Conservation (phyloP, 53 echinoderm and acorn worm species). For the Echinarachnius parma region DNA sequence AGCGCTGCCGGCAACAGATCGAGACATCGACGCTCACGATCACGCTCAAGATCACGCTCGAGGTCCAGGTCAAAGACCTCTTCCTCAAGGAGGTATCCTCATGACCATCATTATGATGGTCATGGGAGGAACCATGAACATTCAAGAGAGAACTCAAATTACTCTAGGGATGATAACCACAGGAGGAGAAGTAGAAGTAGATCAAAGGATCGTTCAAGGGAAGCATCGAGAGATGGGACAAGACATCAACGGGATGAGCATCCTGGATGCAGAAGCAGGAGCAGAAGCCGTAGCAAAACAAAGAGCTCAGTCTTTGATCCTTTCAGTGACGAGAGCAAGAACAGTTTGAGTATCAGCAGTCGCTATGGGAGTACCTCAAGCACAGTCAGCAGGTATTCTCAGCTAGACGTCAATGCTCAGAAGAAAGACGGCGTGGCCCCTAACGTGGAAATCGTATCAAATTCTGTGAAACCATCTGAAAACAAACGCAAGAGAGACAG, state of each 20-base stretch:
- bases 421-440: slow-evolving; percentile 6
- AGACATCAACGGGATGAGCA: background rate
- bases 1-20: background rate
- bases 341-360: slow-evolving; percentile 13
- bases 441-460: background rate
- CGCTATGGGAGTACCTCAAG: slow-evolving; percentile 45
- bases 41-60: slow-evolving; percentile 10
- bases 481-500: slow-evolving; percentile 4
- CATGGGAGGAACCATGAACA: background rate
- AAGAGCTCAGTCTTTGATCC: background rate
- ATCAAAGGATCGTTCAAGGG: slow-evolving; percentile 20
- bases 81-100: slow-evolving; percentile 1
- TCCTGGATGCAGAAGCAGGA: slow-evolving; percentile 6
- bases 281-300: slow-evolving; percentile 29
- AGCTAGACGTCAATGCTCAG: background rate
- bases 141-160: slow-evolving; percentile 1
- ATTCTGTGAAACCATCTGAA: background rate
- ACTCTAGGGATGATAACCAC: slow-evolving; percentile 1
- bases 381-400: slow-evolving; percentile 28
- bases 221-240: no score
- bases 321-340: slow-evolving; percentile 16
- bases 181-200: slow-evolving; percentile 37
- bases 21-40: background rate
- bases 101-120: background rate
- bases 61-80: slow-evolving; percentile 20